Conservation (phyloP, 2,113 vertebrate species). For the Poicephalus gulielmi region DNA sequence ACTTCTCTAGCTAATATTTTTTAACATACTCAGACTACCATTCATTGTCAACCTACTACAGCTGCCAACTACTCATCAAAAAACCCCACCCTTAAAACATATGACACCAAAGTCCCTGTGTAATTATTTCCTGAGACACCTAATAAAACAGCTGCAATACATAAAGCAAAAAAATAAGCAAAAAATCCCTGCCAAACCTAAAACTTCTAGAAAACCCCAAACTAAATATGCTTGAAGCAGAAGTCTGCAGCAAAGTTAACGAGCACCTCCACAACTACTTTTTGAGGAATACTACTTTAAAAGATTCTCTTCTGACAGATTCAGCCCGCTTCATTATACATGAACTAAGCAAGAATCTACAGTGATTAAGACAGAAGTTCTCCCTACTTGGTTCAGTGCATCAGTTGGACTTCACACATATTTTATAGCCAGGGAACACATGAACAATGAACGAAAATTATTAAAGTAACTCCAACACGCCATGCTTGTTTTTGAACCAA, state of each 20-base stretch:
- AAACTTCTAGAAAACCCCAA: rapidly evolving
- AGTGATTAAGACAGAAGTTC: neutral
- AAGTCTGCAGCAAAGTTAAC: neutral
- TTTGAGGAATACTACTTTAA: neutral
- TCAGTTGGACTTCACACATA: neutral
- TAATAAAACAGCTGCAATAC: neutral
- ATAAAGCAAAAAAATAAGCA: neutral
- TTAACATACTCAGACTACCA: neutral
- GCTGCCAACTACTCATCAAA: neutral
- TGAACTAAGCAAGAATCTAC: neutral
- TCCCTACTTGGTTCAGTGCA: neutral
- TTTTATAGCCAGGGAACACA: neutral
- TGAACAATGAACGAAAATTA: neutral
- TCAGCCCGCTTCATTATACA: neutral
- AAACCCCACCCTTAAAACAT: neutral
- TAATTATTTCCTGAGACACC: neutral
- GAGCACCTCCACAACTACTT: neutral
- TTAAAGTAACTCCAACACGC: neutral
- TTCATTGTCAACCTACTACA: neutral
- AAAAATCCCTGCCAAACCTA: neutral
- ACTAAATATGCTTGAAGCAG: neutral
- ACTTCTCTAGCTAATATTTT: neutral
- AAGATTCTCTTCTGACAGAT: neutral
- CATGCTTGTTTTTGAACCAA: neutral
- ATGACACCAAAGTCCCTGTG: neutral